Conservation (phyloP, 2,888 invertebrate species). For the Chrysolina americana region DNA sequence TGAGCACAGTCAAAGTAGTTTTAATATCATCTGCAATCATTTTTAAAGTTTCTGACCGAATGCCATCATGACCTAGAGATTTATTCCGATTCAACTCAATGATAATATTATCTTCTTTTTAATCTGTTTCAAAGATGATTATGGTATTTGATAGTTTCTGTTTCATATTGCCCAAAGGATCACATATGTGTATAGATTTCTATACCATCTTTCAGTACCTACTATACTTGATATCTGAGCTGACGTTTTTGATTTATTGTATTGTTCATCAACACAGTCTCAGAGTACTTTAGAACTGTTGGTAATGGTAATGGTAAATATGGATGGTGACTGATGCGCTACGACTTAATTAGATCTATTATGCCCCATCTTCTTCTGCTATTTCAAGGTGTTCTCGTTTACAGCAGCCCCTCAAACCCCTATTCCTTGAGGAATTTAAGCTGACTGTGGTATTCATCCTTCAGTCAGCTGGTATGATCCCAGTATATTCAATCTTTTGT, state of each 20-base stretch:
- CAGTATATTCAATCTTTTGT: no score
- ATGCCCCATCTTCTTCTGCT: no score
- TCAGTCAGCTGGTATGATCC: no score
- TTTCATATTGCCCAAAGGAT: background rate
- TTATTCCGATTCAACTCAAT: background rate
- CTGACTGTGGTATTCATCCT: no score
- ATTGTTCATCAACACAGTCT: background rate
- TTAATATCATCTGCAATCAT: background rate
- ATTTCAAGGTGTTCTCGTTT: no score
- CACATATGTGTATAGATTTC: background rate
- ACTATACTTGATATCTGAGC: background rate
- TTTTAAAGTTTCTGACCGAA: slow-evolving; percentile 7
- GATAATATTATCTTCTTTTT: background rate
- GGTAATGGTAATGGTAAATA: no score
- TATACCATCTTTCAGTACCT: background rate
- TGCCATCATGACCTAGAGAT: slow-evolving; percentile 5
- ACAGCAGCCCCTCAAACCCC: no score
- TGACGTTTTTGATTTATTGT: slow-evolving; percentile 2
- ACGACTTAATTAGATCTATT: no score
- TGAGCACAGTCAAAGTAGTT: background rate
- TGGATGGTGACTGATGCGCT: no score
- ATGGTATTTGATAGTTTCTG: background rate
- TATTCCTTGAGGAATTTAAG: no score
- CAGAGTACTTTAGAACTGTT: slow-evolving; percentile 5
- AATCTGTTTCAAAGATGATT: background rate